phyloP scores from a whole-genome alignment of 2,113 vertebrate genomes.

The Plecotus auritus region DNA sequence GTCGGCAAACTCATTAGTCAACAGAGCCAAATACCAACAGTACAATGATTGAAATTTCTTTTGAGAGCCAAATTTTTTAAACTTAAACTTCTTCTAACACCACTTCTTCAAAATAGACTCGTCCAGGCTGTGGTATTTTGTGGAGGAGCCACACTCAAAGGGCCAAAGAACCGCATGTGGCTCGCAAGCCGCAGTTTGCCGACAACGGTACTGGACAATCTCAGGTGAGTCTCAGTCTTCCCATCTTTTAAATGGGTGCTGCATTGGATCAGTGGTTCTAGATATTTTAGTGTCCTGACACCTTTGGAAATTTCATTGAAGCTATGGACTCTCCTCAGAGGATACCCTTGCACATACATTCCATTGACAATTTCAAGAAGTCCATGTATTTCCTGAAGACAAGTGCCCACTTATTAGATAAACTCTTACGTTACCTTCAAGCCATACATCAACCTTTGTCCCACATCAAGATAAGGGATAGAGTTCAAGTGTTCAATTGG shows the following conservation, averaged over 20 bases:
- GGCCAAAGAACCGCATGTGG: no score
- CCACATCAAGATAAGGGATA: neutral
- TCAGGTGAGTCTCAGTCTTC: neutral
- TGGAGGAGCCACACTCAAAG: no score
- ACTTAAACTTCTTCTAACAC: no score
- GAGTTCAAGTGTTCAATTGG: neutral
- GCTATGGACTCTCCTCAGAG: neutral
- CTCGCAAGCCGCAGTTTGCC: no score
- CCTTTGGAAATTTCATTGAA: neutral
- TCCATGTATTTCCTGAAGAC: neutral
- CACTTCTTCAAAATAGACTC: no score
- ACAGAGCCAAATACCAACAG: no score
- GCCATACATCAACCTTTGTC: neutral
- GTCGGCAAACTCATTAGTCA: no score
- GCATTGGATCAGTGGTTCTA: neutral
- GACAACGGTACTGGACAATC: neutral
- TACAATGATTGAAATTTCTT: no score
- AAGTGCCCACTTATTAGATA: neutral
- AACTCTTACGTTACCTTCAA: neutral
- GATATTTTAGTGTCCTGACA: neutral
- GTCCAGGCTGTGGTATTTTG: no score
- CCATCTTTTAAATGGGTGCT: neutral
- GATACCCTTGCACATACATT: neutral
- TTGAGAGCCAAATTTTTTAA: no score
- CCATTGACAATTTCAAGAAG: neutral